A percentile compares a stretch with the other conserved stretches of the same genome.
Evolutionary conservation across 2,113 vertebrate genomes (phyloP).

Genomic region (Apistogramma diplotaenia): DNA sequence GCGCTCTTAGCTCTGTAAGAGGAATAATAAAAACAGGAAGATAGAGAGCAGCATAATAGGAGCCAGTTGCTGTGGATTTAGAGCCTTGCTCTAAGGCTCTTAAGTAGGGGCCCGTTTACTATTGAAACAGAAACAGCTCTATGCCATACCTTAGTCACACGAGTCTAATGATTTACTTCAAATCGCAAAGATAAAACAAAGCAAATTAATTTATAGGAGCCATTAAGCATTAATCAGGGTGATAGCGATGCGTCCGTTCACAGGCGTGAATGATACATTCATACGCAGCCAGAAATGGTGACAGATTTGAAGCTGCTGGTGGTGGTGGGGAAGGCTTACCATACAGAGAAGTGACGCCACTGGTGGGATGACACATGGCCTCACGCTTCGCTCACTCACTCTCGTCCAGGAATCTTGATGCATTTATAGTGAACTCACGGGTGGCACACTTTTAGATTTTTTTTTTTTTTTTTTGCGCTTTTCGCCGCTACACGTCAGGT

Average conservation of each 20-base stretch:
- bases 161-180: background rate
- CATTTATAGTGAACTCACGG: background rate
- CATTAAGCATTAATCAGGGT: background rate
- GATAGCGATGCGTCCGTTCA: background rate
- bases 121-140: background rate
- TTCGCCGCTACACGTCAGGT: background rate
- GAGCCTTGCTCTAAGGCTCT: background rate
- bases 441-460: background rate
- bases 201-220: background rate
- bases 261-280: background rate
- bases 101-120: background rate
- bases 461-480: too few species aligned
- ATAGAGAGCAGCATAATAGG: background rate
- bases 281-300: background rate
- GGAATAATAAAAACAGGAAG: background rate
- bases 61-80: background rate
- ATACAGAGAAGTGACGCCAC: slow-evolving; percentile 21
- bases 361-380: slow-evolving; percentile 38
- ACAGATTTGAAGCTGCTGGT: background rate
- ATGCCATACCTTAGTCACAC: background rate
- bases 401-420: background rate
- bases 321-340: background rate
- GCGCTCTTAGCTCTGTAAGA: slow-evolving; percentile 6
- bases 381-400: background rate
- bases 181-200: background rate